Base-by-base conservation (phyloP, 2,888 invertebrate species). In the Eristalinus aeneus region DNA sequence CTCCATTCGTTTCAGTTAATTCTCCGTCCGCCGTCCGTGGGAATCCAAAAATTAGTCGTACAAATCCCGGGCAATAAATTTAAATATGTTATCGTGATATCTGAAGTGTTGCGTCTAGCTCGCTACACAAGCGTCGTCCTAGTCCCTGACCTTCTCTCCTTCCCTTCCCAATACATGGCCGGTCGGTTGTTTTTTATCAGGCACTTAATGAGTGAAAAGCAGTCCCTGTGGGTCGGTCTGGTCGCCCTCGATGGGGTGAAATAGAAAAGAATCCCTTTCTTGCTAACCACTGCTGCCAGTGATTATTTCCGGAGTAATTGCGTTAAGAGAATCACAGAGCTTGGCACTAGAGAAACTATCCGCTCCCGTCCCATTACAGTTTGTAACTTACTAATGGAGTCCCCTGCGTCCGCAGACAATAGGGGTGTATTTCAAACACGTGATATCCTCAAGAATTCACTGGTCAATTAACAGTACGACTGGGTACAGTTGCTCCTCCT, bases 391-490 rank as follows among this genome's bases (percentile, higher is more conserved):
- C 61, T 78, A 68, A 77, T 77, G 73, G 73, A 77, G 63, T 77
- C 46, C 64, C 36, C 53, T 32, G 32, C 46, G 64, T 53, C 16
- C 27, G 20, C 22, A 72, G 27, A 39, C 31, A 61, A 34, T 1
- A 32, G 36, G 20, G 53, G 63, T 58, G 22, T 32, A 53, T 67
- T 53, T 60, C 46, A 69, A 71, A 83, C 69, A 69, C 73, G 46
- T 46, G 46, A 46, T 46, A 46, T 16, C 46, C 73, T 78, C 56
- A 74, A 78, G 68, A 79, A 74, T 69, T 78, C 69, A 78, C 78
- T 65, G 79, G 74, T 84, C 79, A 84, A 79, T 84, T 84, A 84
- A 84, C 69, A 74, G 20, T 69, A 65, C 58, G 69, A 83, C 64
- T 68, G 60, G 56, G 53, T 61, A 63, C 67, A 67, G 34, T 53